Evolutionary conservation across 2,113 vertebrate genomes (phyloP).

Genomic region (Neodontobutis hainanensis): DNA sequence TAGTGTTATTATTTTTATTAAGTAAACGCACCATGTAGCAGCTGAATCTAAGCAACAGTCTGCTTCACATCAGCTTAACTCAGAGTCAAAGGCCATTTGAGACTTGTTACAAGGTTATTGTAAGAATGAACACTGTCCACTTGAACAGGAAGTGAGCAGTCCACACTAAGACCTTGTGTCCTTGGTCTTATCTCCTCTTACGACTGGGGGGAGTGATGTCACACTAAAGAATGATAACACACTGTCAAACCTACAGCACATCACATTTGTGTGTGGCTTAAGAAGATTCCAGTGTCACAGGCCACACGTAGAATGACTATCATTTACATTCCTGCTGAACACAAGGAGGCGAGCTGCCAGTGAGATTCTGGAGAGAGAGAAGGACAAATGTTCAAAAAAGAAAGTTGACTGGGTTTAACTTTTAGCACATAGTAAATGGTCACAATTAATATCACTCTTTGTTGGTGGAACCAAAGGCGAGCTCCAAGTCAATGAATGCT

Average conservation of each 20-base stretch:
- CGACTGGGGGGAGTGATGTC: conserved; percentile 48
- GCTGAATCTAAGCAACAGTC: not conserved
- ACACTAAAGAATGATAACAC: conserved; percentile 11
- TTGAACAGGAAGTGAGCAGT: conserved; percentile 50
- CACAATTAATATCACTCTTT: too few species aligned
- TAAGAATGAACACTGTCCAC: conserved; percentile 24
- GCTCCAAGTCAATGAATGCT: too few species aligned
- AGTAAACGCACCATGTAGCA: conserved; percentile 25
- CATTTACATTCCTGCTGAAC: conserved; percentile 55
- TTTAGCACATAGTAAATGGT: too few species aligned
- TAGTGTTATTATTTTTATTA: too few species aligned
- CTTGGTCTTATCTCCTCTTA: conserved; percentile 38
- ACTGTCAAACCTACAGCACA: conserved; percentile 11
- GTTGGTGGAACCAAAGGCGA: too few species aligned
- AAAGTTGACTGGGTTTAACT: too few species aligned
- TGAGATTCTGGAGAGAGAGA: not conserved
- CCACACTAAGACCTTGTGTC: conserved; percentile 43
- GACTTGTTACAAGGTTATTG: conserved; percentile 28
- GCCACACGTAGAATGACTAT: conserved; percentile 45
- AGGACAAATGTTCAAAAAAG: not conserved
- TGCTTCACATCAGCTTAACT: conserved; percentile 43
- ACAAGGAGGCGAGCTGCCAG: conserved; percentile 34
- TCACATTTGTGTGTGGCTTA: conserved; percentile 30
- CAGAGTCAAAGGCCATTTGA: conserved; percentile 20
- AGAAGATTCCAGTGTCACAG: conserved; percentile 53